Conservation (phyloP, 1,140 invertebrate species). For the Centruroides sculpturatus region DNA sequence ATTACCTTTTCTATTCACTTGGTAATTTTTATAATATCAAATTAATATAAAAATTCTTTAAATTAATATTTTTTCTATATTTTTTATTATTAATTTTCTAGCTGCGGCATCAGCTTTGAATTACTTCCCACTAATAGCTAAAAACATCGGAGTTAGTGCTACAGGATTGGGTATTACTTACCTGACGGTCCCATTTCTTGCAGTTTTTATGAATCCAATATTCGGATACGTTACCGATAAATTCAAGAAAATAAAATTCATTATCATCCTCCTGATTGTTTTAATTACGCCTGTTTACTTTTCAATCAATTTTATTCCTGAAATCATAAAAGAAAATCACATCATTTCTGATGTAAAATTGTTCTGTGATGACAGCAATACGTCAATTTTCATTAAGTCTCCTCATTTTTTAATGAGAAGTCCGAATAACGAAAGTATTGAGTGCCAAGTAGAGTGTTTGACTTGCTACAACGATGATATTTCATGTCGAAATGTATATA, state of each 20-base stretch:
- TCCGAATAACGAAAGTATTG: too few relatives aligned
- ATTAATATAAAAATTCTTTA: not conserved
- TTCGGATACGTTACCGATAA: conserved; percentile 26
- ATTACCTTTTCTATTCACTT: not conserved
- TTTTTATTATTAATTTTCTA: not conserved
- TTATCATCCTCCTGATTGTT: conserved; percentile 49
- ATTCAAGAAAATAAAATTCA: conserved; percentile 41
- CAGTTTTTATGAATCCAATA: conserved; percentile 24
- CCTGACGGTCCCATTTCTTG: conserved; percentile 25
- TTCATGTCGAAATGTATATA: too few relatives aligned
- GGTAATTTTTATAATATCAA: not conserved
- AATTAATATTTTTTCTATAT: too few relatives aligned
- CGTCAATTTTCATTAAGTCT: too few relatives aligned
- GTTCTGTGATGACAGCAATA: too few relatives aligned
- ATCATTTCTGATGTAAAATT: too few relatives aligned
- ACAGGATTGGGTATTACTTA: conserved; percentile 27
- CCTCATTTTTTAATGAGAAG: too few relatives aligned
- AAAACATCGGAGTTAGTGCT: conserved; percentile 32
- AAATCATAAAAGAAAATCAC: too few relatives aligned
- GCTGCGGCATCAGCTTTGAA: conserved; percentile 31
- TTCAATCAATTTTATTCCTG: too few relatives aligned
- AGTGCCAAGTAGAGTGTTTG: too few relatives aligned
- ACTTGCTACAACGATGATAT: too few relatives aligned
- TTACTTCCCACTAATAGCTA: conserved; percentile 26
- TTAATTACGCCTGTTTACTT: too few relatives aligned